Base-by-base conservation (phyloP, 2,797 vertebrate genomes). In the Menidia menidia region DNA sequence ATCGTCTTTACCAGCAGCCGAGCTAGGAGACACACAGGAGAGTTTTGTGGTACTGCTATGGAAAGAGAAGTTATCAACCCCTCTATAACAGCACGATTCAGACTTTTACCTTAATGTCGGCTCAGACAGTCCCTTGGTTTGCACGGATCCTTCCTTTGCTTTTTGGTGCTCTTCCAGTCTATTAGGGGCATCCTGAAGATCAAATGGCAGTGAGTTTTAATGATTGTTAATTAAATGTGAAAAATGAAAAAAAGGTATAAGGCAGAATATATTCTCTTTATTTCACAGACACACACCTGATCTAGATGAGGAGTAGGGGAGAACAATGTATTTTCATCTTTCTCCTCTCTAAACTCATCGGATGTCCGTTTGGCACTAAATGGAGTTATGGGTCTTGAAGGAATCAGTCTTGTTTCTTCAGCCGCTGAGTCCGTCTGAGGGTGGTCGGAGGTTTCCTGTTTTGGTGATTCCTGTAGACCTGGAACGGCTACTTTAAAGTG, bases 101-200 rank as follows among this genome's bases (percentile, higher is more conserved):
- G 25, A 25, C 0, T 31, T 6, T 73, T 72, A 91, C 90, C 86
- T 86, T 68, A 30, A 18, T 3, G 19, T 44, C 42, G 35, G 16
- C 16, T 58, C 53, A 13, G 70, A 11, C 0, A 47, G 35, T 42
- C 52, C 41, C 48, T 54, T 19, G 0, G 35, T 7, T 13, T 48
- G 39, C 14, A 56, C 51, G 45, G 59, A 53, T 57, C 60, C 66
- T 35, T 78, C 43, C 19, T 89, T 73, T 54, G 91, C 90, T 68
- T 94, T 88, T 67, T 81, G 91, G 77, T 93, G 92, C 66, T 93
- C 87, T 25, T 75, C 73, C 33, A 81, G 72, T 65, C 88, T 89
- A 80, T 78, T 59, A 52, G 87, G 80, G 71, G 82, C 41, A 59
- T 90, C 86, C 95, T 95, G 68, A 12, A 81, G n/a, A 52, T 3